Evolutionary conservation across 2,888 invertebrate genomes (phyloP).

Genomic region (Aplocera efformata): DNA sequence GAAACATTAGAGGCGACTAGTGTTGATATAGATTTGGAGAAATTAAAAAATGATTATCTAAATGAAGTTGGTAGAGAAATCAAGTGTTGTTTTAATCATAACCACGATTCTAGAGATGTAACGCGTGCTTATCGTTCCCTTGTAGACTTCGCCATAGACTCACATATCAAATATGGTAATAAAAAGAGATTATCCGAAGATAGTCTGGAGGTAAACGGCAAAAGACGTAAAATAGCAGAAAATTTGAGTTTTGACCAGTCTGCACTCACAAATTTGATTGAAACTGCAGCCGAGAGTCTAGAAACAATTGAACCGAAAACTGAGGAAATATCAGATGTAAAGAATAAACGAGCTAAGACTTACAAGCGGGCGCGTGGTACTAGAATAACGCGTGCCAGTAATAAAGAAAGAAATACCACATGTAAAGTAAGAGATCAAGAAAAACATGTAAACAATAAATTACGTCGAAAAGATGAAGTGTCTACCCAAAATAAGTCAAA

Average conservation of each 20-base stretch:
- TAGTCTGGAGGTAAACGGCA: constrained; percentile 4
- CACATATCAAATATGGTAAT: background rate
- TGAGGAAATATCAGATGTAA: too few species aligned
- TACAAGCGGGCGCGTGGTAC: too few species aligned
- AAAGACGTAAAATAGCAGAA: constrained; percentile 16
- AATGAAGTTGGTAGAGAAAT: constrained; percentile 44
- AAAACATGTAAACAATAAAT: too few species aligned
- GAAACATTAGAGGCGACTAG: constrained; percentile 35
- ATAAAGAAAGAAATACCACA: too few species aligned
- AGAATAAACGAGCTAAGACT: too few species aligned
- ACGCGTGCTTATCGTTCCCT: background rate
- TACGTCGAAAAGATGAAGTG: too few species aligned
- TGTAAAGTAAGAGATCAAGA: too few species aligned
- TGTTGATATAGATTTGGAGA: constrained; percentile 53
- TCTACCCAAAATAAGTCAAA: too few species aligned
- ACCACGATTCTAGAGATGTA: constrained; percentile 5
- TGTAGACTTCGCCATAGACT: constrained; percentile 14
- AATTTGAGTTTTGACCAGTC: constrained; percentile 7
- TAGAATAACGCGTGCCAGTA: too few species aligned
- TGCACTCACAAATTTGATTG: constrained; percentile 3
- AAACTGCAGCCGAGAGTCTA: background rate
- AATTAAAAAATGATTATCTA: constrained; percentile 57
- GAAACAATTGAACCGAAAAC: too few species aligned
- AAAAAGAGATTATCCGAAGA: constrained; percentile 18
- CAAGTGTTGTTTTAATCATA: constrained; percentile 15